These are phyloP conservation scores for Tokudaia muenninki DNA, from an alignment of 2,797 vertebrate genomes.

Conservation along the genomic window DNA sequence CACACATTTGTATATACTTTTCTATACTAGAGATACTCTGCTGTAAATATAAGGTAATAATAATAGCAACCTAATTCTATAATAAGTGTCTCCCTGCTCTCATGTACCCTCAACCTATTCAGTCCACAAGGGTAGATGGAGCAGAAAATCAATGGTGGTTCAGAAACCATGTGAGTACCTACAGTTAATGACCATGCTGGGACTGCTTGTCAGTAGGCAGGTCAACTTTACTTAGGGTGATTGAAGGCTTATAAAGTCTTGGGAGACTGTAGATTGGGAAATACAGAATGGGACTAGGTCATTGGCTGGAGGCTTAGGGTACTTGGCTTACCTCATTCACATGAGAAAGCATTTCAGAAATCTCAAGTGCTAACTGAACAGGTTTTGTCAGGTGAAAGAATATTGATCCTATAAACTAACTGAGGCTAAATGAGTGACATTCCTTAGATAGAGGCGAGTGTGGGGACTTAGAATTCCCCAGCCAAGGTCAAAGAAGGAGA, in stretches of 20 bases:
- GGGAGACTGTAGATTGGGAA: background rate
- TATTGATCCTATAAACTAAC: background rate
- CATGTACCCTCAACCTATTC: background rate
- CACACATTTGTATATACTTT: background rate
- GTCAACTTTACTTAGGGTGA: background rate
- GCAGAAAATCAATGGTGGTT: background rate
- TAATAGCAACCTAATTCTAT: background rate
- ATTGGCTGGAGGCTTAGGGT: background rate
- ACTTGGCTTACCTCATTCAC: background rate
- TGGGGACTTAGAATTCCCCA: background rate
- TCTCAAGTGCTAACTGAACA: background rate
- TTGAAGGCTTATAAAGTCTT: background rate
- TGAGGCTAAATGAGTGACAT: background rate
- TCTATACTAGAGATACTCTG: background rate
- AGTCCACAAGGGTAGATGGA: background rate
- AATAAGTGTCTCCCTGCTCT: background rate
- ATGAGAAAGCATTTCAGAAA: background rate
- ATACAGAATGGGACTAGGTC: background rate
- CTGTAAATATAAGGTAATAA: background rate
- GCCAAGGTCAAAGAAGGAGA: background rate
- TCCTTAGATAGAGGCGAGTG: background rate
- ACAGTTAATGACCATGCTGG: background rate
- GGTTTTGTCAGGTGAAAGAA: background rate
- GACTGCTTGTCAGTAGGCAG: background rate
- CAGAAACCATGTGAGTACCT: background rate